Evolutionary conservation across 2,797 vertebrate species (phyloP).

Genomic region (Sciaenops ocellatus): DNA sequence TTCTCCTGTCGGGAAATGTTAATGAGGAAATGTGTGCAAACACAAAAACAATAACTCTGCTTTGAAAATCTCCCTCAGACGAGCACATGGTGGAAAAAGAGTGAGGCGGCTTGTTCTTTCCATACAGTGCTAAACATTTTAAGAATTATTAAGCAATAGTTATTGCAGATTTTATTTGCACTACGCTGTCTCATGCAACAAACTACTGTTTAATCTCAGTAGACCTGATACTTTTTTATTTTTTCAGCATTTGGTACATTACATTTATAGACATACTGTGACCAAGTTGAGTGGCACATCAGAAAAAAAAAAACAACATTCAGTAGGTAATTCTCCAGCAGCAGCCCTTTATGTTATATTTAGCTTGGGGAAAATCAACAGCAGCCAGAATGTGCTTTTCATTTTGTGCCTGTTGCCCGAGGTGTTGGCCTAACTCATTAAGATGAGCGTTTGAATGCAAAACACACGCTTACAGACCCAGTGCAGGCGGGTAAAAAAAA

Average conservation of each 20-base stretch:
- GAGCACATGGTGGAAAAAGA: neutral
- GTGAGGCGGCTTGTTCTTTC: neutral
- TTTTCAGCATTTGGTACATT: conserved; percentile 17
- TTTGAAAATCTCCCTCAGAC: conserved; percentile 1
- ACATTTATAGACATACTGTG: conserved; percentile 52
- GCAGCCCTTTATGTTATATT: conserved; percentile 72
- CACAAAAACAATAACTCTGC: conserved; percentile 1
- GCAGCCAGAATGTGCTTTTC: conserved; percentile 80
- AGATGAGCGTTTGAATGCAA: conserved; percentile 77
- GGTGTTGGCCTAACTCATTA: conserved; percentile 75
- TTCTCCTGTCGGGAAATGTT: conserved; percentile 15
- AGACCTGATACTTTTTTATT: conserved; percentile 11
- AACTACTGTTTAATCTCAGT: conserved; percentile 16
- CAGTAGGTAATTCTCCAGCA: conserved; percentile 57
- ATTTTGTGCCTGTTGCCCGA: conserved; percentile 73
- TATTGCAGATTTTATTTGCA: conserved; percentile 14
- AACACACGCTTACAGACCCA: conserved; percentile 58
- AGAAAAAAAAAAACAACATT: conserved; percentile 14
- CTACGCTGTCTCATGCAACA: neutral
- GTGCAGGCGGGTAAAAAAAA: neutral
- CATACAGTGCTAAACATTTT: neutral
- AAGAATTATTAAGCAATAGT: conserved; percentile 8
- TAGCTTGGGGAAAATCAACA: conserved; percentile 72
- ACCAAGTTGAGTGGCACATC: conserved; percentile 43
- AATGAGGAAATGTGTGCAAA: conserved; percentile 29